A percentile compares a stretch with the other conserved stretches of the same genome.
phyloP scores from a whole-genome alignment of 2,888 invertebrate species.

The Phaedon cochleariae region DNA sequence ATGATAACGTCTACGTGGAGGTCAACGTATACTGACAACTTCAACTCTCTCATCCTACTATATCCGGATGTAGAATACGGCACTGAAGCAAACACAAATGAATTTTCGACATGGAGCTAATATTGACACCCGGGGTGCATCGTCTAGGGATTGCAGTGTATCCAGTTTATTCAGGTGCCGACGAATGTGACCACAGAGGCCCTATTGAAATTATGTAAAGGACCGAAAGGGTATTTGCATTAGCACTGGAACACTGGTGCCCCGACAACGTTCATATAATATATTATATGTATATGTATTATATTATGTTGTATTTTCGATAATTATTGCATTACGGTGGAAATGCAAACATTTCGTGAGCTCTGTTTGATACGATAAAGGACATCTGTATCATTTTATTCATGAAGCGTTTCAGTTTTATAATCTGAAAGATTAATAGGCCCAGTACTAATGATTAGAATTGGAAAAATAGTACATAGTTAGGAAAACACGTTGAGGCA shows the following conservation, averaged over 20 bases:
- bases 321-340: background rate
- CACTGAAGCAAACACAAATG: too few species aligned
- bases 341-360: background rate
- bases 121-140: slow-evolving; percentile 20
- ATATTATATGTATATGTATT: background rate
- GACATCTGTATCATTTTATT: too few species aligned
- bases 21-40: too few species aligned
- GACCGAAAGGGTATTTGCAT: background rate
- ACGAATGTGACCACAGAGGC: background rate
- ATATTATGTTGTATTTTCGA: background rate
- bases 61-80: too few species aligned
- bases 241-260: background rate
- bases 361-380: too few species aligned
- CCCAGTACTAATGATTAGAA: too few species aligned
- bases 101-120: background rate
- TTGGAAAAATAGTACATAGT: too few species aligned
- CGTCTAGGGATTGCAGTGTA: slow-evolving; percentile 49
- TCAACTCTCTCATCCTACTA: too few species aligned
- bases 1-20: too few species aligned
- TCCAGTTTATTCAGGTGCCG: slow-evolving; percentile 27
- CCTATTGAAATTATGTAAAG: background rate
- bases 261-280: background rate
- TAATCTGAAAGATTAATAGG: too few species aligned
- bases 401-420: too few species aligned
- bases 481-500: too few species aligned